Conservation (phyloP, 1,140 invertebrate genomes). For the Cotesia glomerata region DNA sequence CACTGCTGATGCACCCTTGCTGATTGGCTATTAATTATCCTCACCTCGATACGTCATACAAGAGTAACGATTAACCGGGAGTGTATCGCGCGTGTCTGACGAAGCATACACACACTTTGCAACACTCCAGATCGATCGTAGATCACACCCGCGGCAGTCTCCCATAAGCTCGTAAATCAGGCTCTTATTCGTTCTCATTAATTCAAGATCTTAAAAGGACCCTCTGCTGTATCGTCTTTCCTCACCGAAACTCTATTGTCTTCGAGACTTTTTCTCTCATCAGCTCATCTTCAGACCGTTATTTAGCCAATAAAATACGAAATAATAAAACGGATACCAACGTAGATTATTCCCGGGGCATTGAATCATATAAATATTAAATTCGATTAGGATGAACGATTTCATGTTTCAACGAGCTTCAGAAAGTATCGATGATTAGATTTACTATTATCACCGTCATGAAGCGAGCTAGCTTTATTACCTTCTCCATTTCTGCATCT, state of each 20-base stretch:
- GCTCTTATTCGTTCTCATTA: slow-evolving; percentile 10
- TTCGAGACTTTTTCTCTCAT: not conserved
- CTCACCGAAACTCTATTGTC: not conserved
- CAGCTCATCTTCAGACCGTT: not conserved
- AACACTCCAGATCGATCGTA: slow-evolving; percentile 29
- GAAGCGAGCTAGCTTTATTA: slow-evolving; percentile 15
- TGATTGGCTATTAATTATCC: slow-evolving; percentile 42
- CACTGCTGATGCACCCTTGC: slow-evolving; percentile 27
- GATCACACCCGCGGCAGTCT: slow-evolving; percentile 9
- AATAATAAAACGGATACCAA: too few relatives aligned
- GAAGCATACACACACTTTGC: not conserved
- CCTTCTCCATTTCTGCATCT: not conserved
- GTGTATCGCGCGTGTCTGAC: slow-evolving; percentile 25
- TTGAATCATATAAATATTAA: not conserved
- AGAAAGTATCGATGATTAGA: slow-evolving; percentile 21
- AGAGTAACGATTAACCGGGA: slow-evolving; percentile 37
- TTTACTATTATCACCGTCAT: slow-evolving; percentile 29
- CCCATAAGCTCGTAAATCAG: slow-evolving; percentile 7
- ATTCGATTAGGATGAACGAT: slow-evolving; percentile 20
- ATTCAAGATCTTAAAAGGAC: slow-evolving; percentile 14
- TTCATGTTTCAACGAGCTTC: slow-evolving; percentile 8
- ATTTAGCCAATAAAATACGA: too few relatives aligned
- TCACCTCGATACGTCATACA: slow-evolving; percentile 30
- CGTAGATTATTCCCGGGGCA: too few relatives aligned
- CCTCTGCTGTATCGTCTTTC: slow-evolving; percentile 6